phyloP scores from a whole-genome alignment of 2,113 vertebrate genomes.

The Sprattus sprattus region DNA sequence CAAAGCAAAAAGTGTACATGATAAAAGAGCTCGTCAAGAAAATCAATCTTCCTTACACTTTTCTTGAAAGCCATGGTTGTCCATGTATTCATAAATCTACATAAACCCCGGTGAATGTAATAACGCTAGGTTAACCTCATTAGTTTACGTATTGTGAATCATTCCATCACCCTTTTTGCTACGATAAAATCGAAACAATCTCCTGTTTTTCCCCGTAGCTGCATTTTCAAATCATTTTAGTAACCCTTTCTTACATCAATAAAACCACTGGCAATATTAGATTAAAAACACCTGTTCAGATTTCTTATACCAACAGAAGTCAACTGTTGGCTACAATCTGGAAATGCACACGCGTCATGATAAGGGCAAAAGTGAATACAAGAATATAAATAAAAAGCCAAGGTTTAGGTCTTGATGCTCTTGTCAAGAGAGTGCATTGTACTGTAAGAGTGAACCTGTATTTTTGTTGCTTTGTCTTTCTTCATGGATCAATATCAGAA shows the following conservation, averaged over 20 bases:
- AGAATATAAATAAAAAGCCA: neutral
- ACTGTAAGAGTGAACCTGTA: constrained; percentile 12
- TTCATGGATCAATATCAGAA: constrained; percentile 83
- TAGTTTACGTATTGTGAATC: neutral
- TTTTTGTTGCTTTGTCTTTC: constrained; percentile 76
- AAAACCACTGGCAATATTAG: neutral
- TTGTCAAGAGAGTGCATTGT: neutral
- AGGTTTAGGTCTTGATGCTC: neutral
- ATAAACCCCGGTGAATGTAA: constrained; percentile 8
- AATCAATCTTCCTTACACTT: neutral
- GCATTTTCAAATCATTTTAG: neutral
- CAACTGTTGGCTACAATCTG: neutral
- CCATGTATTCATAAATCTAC: constrained; percentile 11
- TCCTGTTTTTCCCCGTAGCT: neutral
- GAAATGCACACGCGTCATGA: neutral
- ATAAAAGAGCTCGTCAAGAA: neutral
- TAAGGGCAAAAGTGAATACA: neutral
- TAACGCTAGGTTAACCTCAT: neutral
- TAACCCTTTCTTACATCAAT: neutral
- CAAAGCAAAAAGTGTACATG: constrained; percentile 15
- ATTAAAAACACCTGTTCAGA: neutral
- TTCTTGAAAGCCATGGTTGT: neutral
- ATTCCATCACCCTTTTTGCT: constrained; percentile 24
- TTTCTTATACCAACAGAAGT: neutral
- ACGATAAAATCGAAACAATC: constrained; percentile 51